Base-by-base conservation (phyloP, 2,888 invertebrate genomes). In the Caenorhabditis sp. region DNA sequence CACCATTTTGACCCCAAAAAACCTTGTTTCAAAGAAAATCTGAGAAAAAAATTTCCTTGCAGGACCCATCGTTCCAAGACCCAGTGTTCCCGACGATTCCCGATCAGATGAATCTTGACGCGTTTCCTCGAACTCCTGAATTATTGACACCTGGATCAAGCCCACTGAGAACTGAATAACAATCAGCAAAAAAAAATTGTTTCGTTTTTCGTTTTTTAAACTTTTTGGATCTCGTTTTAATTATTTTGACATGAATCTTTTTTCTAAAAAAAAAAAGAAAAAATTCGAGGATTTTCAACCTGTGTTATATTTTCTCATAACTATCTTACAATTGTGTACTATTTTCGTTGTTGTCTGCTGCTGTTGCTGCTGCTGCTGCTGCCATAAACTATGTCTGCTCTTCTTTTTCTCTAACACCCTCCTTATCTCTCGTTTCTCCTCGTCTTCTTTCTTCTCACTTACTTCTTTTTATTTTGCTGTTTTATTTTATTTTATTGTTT, bases 121-220 rank as follows among this genome's bases (percentile, higher is more conserved):
- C 2, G 26, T 59, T 43, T 14, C 59, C 59, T 4, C 3, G 19
- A 49, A 49, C 59, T 17, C 49, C 59, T 2, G 59, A 59, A 21
- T 24, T 59, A 2, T n/a, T 49, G 49, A 59, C 59, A 26, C 59
- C 59, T 23, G 59, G 59, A 3, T 4, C 43, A 23, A 43, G 49
- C 37, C 59, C 59, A 49, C 8, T 49, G 5, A 23, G 49, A 26
- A 24, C 14, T 23, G 8, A 49, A 59, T 49, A 59, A 49, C 3
- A 27, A n/a, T n/a, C n/a, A n/a, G n/a, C n/a, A n/a, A 6, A 6
- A 6, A 8, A 51, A 14, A 51, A n/a, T n/a, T 51, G 10, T 51
- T 51, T 12, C 19, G 19, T 53, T 19, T 53, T 31, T 4, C 31
- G 31, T 10, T 14, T 49, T 49, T 49, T 14, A n/a, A 14, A 49